Conservation (phyloP, 2,797 vertebrate genomes). For the Pipistrellus kuhlii region DNA sequence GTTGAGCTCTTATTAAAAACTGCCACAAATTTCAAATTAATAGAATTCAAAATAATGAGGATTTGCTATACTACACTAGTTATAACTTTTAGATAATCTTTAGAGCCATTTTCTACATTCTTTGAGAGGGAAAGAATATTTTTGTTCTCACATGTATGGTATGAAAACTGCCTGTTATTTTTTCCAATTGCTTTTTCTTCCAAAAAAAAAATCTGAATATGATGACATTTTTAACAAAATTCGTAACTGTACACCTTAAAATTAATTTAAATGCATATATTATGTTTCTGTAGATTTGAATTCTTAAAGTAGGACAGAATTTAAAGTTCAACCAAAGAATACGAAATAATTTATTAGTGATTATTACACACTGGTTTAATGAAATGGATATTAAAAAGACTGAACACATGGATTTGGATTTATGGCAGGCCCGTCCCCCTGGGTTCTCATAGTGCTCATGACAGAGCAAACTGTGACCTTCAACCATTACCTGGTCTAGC, state of each 20-base stretch:
- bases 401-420: no score
- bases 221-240: neutral
- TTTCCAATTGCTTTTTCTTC: neutral
- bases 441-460: no score
- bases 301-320: neutral
- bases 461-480: no score
- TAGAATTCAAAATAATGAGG: neutral
- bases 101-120: neutral
- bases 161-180: neutral
- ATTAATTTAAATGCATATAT: neutral
- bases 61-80: neutral
- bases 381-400: neutral
- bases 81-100: neutral
- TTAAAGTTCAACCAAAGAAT: neutral
- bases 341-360: neutral
- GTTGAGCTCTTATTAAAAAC: neutral
- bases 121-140: neutral
- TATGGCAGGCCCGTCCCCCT: no score
- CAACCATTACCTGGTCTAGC: no score
- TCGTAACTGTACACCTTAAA: neutral
- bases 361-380: neutral
- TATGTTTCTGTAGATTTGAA: neutral
- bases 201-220: neutral
- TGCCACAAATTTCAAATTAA: neutral
- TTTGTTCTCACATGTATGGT: neutral